Conservation (phyloP, 2,113 vertebrate species). For the Cyprinus carpio region DNA sequence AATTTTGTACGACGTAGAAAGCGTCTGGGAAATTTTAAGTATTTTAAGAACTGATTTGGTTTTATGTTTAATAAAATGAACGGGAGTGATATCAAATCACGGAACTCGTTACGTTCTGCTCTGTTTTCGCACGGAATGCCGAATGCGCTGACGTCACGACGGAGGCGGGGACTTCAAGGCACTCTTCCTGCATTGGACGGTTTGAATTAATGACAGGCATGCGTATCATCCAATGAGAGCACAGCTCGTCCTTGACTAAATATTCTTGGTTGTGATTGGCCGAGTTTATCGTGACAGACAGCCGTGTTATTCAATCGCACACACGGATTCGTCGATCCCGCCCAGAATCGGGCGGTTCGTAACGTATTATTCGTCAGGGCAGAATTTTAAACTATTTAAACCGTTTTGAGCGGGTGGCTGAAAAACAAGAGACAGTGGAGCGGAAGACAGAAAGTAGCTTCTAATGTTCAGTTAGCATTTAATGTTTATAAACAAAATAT, state of each 20-base stretch:
- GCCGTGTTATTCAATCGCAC: not conserved
- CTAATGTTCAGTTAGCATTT: not conserved
- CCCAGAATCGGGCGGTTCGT: not conserved
- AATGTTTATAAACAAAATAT: not conserved
- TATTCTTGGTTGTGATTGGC: slow-evolving; percentile 46
- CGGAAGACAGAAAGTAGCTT: not conserved
- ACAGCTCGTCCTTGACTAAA: not conserved
- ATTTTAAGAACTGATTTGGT: not conserved
- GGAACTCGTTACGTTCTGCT: not conserved
- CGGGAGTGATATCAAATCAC: not conserved
- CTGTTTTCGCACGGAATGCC: not conserved
- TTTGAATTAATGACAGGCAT: slow-evolving; percentile 47
- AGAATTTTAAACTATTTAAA: slow-evolving; percentile 55
- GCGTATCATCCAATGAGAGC: not conserved
- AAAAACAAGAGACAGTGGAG: not conserved
- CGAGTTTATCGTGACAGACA: not conserved
- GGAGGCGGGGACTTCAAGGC: not conserved
- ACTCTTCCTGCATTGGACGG: slow-evolving; percentile 10
- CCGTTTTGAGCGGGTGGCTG: slow-evolving; percentile 56
- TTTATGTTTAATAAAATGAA: not conserved
- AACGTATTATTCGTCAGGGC: slow-evolving; percentile 36
- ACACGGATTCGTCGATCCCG: not conserved
- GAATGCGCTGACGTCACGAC: not conserved
- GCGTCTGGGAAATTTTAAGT: too few species aligned
- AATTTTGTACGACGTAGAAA: too few species aligned